Base-by-base conservation (phyloP, 2,113 vertebrate species). In the Tricholaema leucomelas region DNA sequence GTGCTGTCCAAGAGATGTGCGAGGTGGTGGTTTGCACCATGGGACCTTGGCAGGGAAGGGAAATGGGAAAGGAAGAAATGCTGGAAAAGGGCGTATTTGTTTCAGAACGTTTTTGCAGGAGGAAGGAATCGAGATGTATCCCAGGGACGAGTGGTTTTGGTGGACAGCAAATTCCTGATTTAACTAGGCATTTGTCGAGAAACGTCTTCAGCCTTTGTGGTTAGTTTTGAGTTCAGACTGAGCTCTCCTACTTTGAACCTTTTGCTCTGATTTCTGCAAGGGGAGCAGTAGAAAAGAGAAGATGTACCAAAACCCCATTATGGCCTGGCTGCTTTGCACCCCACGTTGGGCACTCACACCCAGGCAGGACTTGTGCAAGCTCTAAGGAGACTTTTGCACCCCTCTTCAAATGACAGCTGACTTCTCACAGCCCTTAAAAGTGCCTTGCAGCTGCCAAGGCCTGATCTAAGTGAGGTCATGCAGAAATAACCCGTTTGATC, bases 11-110 rank as follows among this genome's bases (percentile, higher is more conserved):
- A 9, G 63, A n/a, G 36, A 31, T 6, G 1, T 0, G 9, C 5
- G 1, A 5, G 4, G 33, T 0, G 0, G 14, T 3, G 17, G 48
- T 52, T 80, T 2, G 3, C 8, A 9, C 31, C 19, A 2, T 0
- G 0, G 44, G n/a, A 35, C 44, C 55, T n/a, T 0, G 0, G 28
- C 0, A 1, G 31, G 48, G 17, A 48, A 27, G 27, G 50, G 55
- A 35, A 70, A 55, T 4, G 12, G 52, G 48, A 36, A 69, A 69
- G 72, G 67, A 65, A 58, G 69, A 66, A 35, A 31, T 35, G 27
- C 44, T 56, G 38, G 25, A 55, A 50, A 87, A n/a, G 31, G 31
- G 38, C 0, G 0, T 0, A 1, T 72, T 87, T 19, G 33, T 31
- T 28, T 82, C 36, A 36, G 13, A 1, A 1, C 48, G 2, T 80